phyloP scores from a whole-genome alignment of 2,113 vertebrate species.

The Actenoides lindsayi region DNA sequence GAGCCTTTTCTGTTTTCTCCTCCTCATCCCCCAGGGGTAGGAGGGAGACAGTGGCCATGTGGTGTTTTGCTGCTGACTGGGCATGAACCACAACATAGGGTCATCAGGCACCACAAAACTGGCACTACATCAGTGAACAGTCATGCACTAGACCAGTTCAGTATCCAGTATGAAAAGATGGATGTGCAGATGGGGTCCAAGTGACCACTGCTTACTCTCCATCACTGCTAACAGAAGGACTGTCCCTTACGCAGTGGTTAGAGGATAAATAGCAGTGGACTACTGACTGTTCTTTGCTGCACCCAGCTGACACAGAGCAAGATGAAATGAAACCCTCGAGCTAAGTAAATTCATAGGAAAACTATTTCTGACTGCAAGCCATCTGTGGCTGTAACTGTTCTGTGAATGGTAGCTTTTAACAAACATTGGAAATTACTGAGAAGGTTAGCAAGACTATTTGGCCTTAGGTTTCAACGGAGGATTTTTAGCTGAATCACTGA shows the following conservation, averaged over 20 bases:
- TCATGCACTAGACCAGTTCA: not conserved
- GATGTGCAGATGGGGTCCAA: not conserved
- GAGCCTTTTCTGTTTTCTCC: not conserved
- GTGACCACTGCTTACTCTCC: not conserved
- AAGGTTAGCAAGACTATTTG: not conserved
- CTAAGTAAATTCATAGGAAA: not conserved
- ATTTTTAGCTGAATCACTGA: conserved; percentile 11
- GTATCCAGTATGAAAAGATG: not conserved
- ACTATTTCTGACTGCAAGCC: not conserved
- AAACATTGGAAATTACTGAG: not conserved
- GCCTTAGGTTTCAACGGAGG: not conserved
- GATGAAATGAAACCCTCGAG: not conserved
- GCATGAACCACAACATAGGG: not conserved
- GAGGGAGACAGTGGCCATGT: not conserved
- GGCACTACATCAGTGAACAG: not conserved
- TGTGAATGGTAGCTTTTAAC: not conserved
- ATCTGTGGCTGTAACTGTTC: not conserved
- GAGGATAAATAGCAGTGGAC: not conserved
- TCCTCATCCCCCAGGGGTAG: not conserved
- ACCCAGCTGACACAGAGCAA: not conserved
- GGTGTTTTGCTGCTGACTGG: not conserved
- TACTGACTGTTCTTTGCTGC: not conserved
- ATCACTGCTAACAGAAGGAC: not conserved
- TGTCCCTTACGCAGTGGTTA: not conserved
- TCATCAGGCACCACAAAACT: not conserved